Percentiles rank a stretch among this genome's conserved stretches.
phyloP scores from a whole-genome alignment of 2,797 vertebrate species.

The Tiaroga cobitis region DNA sequence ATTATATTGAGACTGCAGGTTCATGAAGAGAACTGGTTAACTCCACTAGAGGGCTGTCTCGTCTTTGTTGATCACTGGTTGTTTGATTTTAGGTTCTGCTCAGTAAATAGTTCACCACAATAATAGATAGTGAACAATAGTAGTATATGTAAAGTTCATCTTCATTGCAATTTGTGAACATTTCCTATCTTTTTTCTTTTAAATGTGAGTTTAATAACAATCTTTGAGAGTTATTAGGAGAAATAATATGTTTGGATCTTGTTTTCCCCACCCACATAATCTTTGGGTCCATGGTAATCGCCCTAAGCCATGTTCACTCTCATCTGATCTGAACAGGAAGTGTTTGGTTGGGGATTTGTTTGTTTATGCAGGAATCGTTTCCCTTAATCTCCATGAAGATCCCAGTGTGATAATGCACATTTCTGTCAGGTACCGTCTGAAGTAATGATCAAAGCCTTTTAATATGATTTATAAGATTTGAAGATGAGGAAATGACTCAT shows the following conservation, averaged over 20 bases:
- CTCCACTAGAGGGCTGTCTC: slow-evolving; percentile 38
- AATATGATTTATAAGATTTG: slow-evolving; percentile 53
- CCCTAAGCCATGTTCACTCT: slow-evolving; percentile 32
- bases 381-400: slow-evolving; percentile 57
- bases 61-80: background rate
- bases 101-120: background rate
- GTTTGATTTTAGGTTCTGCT: background rate
- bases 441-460: slow-evolving; percentile 57
- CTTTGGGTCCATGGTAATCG: slow-evolving; percentile 2
- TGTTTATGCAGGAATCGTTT: slow-evolving; percentile 44
- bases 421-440: slow-evolving; percentile 54
- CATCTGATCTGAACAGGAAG: slow-evolving; percentile 40
- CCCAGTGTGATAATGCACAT: slow-evolving; percentile 50
- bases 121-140: background rate
- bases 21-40: background rate
- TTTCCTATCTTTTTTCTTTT: background rate
- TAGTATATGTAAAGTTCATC: background rate
- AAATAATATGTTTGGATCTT: slow-evolving; percentile 11
- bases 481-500: slow-evolving; percentile 43
- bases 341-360: slow-evolving; percentile 46
- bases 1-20: background rate
- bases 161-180: background rate
- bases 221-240: background rate
- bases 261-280: background rate
- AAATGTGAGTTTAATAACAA: background rate